Evolutionary conservation across 2,797 vertebrate genomes (phyloP).

Genomic region (Enteromius treurensis): DNA sequence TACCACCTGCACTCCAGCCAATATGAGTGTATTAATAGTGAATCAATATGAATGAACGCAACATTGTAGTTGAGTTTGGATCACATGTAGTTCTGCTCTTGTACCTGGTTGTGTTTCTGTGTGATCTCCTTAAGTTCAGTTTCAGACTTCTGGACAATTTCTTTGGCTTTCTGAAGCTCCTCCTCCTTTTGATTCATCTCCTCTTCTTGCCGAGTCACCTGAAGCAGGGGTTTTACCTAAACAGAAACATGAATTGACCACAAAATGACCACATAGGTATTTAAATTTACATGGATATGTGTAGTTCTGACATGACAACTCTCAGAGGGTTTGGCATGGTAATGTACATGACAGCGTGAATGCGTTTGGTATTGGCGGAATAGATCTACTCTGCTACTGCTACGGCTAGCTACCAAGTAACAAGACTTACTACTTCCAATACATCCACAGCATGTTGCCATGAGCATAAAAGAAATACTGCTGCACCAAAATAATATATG

Average conservation of each 20-base stretch:
- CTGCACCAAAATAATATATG: neutral
- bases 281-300: neutral
- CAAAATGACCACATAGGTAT: neutral
- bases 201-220: slow-evolving; percentile 96
- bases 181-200: slow-evolving; percentile 96
- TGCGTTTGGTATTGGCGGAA: neutral
- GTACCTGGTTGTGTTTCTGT: slow-evolving; percentile 88
- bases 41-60: neutral
- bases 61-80: neutral
- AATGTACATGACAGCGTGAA: neutral
- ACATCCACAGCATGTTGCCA: neutral
- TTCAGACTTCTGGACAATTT: slow-evolving; percentile 85
- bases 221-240: slow-evolving; percentile 96
- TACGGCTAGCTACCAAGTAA: neutral
- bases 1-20: slow-evolving; percentile 72
- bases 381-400: neutral
- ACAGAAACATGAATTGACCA: neutral
- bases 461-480: neutral
- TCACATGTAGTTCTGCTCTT: neutral
- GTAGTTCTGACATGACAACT: slow-evolving; percentile 64
- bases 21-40: neutral
- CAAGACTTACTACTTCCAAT: neutral
- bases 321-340: neutral
- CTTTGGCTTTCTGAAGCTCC: slow-evolving; percentile 86
- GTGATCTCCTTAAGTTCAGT: slow-evolving; percentile 87